Evolutionary conservation across 2,113 vertebrate species (phyloP).

Genomic region (Phoxinus phoxinus): DNA sequence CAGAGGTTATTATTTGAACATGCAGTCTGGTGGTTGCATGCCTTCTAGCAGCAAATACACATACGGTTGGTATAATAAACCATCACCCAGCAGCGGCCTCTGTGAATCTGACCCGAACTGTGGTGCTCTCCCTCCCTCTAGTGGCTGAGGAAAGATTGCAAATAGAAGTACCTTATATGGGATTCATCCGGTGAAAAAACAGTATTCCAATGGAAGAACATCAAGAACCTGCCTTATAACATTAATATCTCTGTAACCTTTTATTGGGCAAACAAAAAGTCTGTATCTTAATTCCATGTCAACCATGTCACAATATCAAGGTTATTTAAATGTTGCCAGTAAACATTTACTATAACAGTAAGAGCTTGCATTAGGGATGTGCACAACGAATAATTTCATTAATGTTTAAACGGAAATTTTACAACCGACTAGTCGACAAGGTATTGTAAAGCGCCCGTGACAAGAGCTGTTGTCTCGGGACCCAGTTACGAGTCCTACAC

Average conservation of each 20-base stretch:
- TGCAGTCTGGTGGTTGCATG: no score
- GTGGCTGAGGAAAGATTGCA: constrained; percentile 12
- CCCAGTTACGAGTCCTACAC: no score
- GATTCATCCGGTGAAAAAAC: not conserved
- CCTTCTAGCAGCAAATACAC: no score
- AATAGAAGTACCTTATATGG: not conserved
- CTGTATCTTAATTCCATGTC: not conserved
- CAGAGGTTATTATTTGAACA: no score
- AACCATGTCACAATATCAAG: not conserved
- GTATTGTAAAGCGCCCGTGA: no score
- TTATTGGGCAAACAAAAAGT: not conserved
- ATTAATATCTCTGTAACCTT: not conserved
- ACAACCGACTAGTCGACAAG: no score
- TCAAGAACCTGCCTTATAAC: not conserved
- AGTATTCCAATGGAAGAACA: not conserved
- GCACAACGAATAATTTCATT: no score
- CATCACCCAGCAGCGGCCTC: not conserved
- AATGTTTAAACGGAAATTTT: no score
- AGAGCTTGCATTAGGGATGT: not conserved
- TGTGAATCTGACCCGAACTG: not conserved
- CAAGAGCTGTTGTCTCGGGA: no score
- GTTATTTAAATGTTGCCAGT: not conserved
- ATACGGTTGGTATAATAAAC: no score
- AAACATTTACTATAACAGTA: not conserved
- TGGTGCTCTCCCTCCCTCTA: constrained; percentile 49